Conservation (phyloP, 2,888 invertebrate species). For the Caenorhabditis wallacei region DNA sequence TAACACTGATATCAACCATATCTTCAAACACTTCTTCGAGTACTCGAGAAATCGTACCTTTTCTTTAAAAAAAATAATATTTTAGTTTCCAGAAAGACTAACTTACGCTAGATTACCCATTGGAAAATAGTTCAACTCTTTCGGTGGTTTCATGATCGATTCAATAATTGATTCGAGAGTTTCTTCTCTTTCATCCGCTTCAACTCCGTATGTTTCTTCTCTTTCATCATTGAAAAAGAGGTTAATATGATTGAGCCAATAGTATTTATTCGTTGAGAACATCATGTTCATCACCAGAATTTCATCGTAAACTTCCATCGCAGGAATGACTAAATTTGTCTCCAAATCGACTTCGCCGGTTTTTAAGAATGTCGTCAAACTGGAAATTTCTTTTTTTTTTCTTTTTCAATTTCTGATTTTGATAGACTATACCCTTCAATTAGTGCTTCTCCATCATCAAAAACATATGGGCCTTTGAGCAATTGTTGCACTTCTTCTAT, state of each 20-base stretch:
- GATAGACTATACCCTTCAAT: conserved; percentile 4
- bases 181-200: background rate
- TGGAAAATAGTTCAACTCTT: conserved; percentile 1
- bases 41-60: background rate
- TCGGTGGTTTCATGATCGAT: background rate
- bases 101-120: background rate
- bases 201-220: background rate
- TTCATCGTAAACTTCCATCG: conserved; percentile 15
- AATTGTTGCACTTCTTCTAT: conserved; percentile 11
- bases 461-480: background rate
- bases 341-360: conserved; percentile 23
- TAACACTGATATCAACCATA: background rate
- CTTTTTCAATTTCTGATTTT: too few relatives aligned
- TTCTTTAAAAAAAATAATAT: background rate
- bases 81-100: background rate
- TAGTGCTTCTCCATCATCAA: background rate
- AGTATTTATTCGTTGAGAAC: background rate
- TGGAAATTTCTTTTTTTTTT: background rate
- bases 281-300: background rate
- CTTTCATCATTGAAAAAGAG: background rate
- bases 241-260: background rate
- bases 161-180: background rate
- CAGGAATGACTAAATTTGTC: conserved; percentile 28
- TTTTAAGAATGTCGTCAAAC: background rate
- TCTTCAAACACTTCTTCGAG: conserved; percentile 13